Base-by-base conservation (phyloP, 2,888 invertebrate genomes). In the Stenoptilia bipunctidactyla region DNA sequence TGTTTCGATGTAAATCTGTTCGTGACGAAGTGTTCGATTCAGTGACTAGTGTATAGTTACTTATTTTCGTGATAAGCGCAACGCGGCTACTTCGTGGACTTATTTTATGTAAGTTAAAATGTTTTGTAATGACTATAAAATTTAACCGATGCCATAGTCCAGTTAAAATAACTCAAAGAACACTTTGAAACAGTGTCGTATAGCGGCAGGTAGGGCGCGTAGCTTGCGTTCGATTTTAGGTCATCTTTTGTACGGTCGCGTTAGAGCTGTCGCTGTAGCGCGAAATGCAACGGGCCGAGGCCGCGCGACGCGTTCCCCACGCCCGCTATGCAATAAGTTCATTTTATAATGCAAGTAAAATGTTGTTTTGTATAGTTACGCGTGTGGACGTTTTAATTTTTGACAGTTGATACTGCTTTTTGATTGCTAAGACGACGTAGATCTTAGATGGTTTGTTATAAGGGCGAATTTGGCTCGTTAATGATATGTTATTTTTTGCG, bases 1-100 rank as follows among this genome's bases (percentile, higher is more conserved):
- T 30, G 53, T 57, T 63, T 66, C 50, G 51, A 59, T 50, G 55
- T 63, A 68, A 70, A 67, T 74, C 57, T 64, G 58, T 12, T 30
- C 71, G 79, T 80, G 82, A 83, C 82, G 80, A 77, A 79, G 76
- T 75, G 72, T 56, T 62, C 65, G 69, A 66, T 72, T 66, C 71
- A 53, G 71, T 80, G 77, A 76, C 76, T 83, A 69, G 77, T 79
- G 71, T 83, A 82, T 82, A 82, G 74, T 82, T 83, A 82, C 82
- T 80, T 84, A 83, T 82, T 84, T 83, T 75, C 77, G 76, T 82
- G 84, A 84, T 84, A 84, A 85, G 82, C 77, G 71, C 66, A 68
- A 71, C 68, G 80, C 76, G 82, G 75, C 71, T 75, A 67, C 74
- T 70, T 69, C 59, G 63, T 73, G 75, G 63, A 66, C 73, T 61